Conservation (phyloP, 2,113 vertebrate genomes). For the Gymnocephalus cernua region DNA sequence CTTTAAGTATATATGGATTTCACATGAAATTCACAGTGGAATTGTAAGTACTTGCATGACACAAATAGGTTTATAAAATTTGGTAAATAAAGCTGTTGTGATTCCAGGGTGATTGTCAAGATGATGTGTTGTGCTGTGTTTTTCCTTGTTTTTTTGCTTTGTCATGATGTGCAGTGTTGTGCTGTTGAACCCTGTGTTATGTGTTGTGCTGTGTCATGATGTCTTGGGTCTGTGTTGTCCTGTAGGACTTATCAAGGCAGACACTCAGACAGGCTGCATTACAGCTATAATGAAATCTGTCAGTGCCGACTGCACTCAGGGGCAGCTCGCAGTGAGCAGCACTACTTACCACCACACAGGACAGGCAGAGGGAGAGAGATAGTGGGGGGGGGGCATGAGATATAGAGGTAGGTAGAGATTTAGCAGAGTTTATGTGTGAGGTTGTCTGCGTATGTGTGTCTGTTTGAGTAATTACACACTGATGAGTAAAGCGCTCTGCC, state of each 20-base stretch:
- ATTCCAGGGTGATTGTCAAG: slow-evolving; percentile 23
- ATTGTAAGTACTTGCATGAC: neutral
- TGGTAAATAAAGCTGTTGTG: neutral
- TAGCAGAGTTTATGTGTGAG: slow-evolving; percentile 19
- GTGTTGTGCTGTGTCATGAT: slow-evolving; percentile 56
- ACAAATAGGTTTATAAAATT: slow-evolving; percentile 9
- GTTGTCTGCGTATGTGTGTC: slow-evolving; percentile 18
- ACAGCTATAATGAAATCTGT: slow-evolving; percentile 73
- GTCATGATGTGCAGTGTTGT: slow-evolving; percentile 41
- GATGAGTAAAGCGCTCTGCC: slow-evolving; percentile 68
- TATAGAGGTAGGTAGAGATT: slow-evolving; percentile 33
- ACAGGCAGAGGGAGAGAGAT: slow-evolving; percentile 6
- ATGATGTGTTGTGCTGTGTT: slow-evolving; percentile 3
- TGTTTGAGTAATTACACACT: slow-evolving; percentile 64
- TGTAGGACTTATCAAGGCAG: slow-evolving; percentile 66
- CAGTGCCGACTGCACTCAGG: slow-evolving; percentile 64
- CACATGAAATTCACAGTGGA: neutral
- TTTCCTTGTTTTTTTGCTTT: slow-evolving; percentile 36
- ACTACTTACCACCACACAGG: slow-evolving; percentile 40
- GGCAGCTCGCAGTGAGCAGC: slow-evolving; percentile 49
- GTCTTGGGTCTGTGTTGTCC: slow-evolving; percentile 52
- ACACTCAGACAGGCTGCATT: slow-evolving; percentile 60
- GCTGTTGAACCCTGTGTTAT: slow-evolving; percentile 23
- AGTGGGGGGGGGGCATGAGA: neutral
- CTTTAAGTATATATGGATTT: neutral